Evolutionary conservation across 1,140 invertebrate genomes (phyloP), one percentile per base, ranked within the genome.

Genomic region (Drosophila triauraria): DNA sequence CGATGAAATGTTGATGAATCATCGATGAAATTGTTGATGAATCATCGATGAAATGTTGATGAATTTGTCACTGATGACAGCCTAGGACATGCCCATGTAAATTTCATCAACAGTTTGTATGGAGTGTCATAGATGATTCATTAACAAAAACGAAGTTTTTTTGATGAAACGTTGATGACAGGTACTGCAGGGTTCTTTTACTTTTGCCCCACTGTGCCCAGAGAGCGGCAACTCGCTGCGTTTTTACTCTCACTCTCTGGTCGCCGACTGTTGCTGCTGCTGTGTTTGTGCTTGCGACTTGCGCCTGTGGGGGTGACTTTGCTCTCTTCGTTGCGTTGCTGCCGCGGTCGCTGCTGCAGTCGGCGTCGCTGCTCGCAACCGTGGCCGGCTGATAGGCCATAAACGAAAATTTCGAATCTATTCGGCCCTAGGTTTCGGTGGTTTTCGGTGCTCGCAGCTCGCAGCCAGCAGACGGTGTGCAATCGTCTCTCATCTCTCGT

Each of bases 391-490:
- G 75, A 80, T 86, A 91, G 88, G 81, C 83, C 80, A 91, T 90
- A 91, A 92, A 92, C 88, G 91, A 79, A 92, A 85, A 81, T 92
- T 88, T 78, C 75, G 71, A 91, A 76, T 91, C 90, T 92, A 92
- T 93, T 93, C 92, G 91, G 92, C 81, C 78, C 91, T 90, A 91
- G 91, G 91, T 92, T 92, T 92, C 91, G 91, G 91, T 91, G 82
- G 88, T 92, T 91, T 90, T 86, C 84, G 91, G 88, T 92, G 91
- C 91, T 86, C 84, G 91, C 85, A 83, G 81, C 82, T 91, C 79
- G 91, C 83, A 90, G 86, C 68, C 82, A 83, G 75, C 48, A 77
- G 87, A 82, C 80, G 74, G 78, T 91, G 88, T 88, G 88, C 88
- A 91, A 91, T 82, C 80, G 65, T 75, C 69, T 86, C 80, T 82